Evolutionary conservation across 2,113 vertebrate genomes (phyloP).

Genomic region (Spilogale gracilis): DNA sequence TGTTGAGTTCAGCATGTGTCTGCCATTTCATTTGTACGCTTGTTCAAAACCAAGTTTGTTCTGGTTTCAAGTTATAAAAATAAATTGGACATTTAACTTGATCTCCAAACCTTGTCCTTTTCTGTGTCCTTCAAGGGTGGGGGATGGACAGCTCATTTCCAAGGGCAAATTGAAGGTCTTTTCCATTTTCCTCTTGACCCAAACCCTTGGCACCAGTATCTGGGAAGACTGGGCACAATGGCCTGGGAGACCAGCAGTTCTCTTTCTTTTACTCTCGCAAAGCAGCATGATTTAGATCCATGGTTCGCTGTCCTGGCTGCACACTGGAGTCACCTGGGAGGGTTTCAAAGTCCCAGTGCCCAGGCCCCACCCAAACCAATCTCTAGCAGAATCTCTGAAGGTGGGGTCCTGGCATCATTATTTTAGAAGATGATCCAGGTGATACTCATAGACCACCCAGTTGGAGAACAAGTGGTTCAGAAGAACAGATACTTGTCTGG

Average conservation of each 20-base stretch:
- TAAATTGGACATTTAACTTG: conserved; percentile 95
- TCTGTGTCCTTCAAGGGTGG: conserved; percentile 84
- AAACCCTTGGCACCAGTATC: fast-evolving
- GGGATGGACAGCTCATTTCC: conserved; percentile 41
- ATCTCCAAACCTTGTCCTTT: conserved; percentile 91
- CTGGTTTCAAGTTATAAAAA: conserved; percentile 94
- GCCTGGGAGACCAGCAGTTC: fast-evolving
- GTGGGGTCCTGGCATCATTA: too few species aligned
- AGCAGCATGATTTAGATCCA: neutral
- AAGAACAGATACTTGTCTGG: neutral
- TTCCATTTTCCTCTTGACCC: conserved; percentile 4
- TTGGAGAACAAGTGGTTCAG: neutral
- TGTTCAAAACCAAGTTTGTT: conserved; percentile 94
- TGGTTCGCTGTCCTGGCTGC: neutral
- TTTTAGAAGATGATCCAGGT: neutral
- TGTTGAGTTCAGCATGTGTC: conserved; percentile 94
- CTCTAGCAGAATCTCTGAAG: neutral
- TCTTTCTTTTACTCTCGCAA: fast-evolving
- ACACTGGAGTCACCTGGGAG: fast-evolving
- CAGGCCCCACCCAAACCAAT: neutral
- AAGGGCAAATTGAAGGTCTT: neutral
- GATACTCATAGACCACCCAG: neutral
- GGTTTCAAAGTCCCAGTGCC: too few species aligned
- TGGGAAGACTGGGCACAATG: neutral
- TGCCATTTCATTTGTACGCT: conserved; percentile 94